Evolutionary conservation across 2,888 invertebrate species (phyloP).

Genomic region (Apocheima hispidaria): DNA sequence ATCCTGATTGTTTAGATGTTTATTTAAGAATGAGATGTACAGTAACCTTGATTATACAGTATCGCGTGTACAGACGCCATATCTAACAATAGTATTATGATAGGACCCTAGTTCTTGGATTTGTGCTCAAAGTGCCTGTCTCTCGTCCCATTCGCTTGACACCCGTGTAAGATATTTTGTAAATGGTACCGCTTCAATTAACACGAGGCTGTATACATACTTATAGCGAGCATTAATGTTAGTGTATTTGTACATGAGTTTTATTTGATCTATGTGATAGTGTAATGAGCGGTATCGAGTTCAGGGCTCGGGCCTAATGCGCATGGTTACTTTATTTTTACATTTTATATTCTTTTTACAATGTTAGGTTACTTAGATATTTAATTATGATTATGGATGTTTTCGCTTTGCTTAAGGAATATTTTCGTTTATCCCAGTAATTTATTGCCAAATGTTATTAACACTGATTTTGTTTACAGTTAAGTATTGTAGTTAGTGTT

Average conservation of each 20-base stretch:
- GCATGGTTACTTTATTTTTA: slow-evolving; percentile 60
- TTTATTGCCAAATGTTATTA: slow-evolving; percentile 86
- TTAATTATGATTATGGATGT: slow-evolving; percentile 64
- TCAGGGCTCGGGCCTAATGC: slow-evolving; percentile 59
- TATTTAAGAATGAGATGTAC: slow-evolving; percentile 56
- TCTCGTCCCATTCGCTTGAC: slow-evolving; percentile 72
- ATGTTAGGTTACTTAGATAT: slow-evolving; percentile 61
- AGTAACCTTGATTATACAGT: slow-evolving; percentile 65
- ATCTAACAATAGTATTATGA: slow-evolving; percentile 59
- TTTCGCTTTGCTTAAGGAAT: slow-evolving; percentile 74
- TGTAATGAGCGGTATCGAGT: slow-evolving; percentile 35
- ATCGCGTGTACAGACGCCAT: slow-evolving; percentile 66
- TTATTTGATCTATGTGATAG: slow-evolving; percentile 47
- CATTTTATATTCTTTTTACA: slow-evolving; percentile 74
- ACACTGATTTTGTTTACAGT: slow-evolving; percentile 68
- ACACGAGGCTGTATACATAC: slow-evolving; percentile 77
- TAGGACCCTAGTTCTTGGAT: slow-evolving; percentile 64
- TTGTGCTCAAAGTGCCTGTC: slow-evolving; percentile 83
- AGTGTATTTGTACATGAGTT: slow-evolving; percentile 67
- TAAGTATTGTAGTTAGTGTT: slow-evolving; percentile 66
- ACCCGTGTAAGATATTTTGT: slow-evolving; percentile 78
- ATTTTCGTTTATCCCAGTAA: slow-evolving; percentile 82
- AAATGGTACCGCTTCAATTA: slow-evolving; percentile 69
- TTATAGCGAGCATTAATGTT: slow-evolving; percentile 56
- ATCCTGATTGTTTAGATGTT: slow-evolving; percentile 67